These are phyloP conservation scores for Festucalex cinctus DNA, from an alignment of 2,113 vertebrate species.

Conservation along the genomic window DNA sequence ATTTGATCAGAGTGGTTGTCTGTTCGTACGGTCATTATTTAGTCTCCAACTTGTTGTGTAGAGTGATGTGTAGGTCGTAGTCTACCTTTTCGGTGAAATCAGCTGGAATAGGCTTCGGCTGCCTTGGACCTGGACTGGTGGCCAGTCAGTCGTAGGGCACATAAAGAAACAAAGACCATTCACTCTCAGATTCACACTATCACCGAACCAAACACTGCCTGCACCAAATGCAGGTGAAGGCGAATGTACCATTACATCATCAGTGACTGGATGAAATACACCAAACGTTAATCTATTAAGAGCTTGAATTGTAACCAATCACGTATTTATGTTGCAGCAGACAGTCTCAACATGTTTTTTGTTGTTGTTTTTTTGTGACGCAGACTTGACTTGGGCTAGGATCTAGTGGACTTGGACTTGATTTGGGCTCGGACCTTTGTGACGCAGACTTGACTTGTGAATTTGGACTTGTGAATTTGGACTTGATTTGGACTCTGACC, in stretches of 20 bases:
- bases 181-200: not conserved
- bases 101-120: not conserved
- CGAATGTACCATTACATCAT: not conserved
- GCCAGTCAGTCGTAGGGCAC: not conserved
- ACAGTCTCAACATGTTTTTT: no score
- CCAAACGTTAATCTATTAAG: not conserved
- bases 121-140: no score
- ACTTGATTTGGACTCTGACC: no score
- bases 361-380: no score
- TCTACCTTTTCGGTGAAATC: no score
- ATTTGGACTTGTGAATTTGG: no score
- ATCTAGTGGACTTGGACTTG: no score
- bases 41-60: not conserved
- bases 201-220: no score
- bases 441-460: no score
- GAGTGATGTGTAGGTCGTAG: not conserved
- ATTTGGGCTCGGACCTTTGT: no score
- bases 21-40: not conserved
- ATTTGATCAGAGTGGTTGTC: no score
- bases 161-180: not conserved
- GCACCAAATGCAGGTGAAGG: not conserved
- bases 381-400: no score
- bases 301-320: not conserved
- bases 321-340: not conserved
- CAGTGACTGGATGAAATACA: not conserved